A percentile compares a stretch with the other conserved stretches of the same genome.
Evolutionary conservation across 2,888 invertebrate genomes (phyloP).

Genomic region (Thecocarcelia acutangulata): DNA sequence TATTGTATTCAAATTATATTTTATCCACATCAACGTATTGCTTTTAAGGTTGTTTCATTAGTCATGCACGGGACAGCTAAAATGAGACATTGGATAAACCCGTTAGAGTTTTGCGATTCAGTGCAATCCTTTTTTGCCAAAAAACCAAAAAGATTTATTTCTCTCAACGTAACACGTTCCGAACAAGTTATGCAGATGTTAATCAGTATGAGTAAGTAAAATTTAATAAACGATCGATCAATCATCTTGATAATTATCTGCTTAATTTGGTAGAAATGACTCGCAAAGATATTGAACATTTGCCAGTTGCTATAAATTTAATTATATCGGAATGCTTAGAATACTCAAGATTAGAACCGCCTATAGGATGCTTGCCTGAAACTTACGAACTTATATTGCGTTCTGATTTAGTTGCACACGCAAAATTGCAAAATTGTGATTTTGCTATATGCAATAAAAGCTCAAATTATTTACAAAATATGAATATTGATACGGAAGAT

Average conservation of each 20-base stretch:
- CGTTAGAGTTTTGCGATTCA: slow-evolving; percentile 76
- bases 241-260: neutral
- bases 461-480: slow-evolving; percentile 77
- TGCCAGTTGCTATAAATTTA: slow-evolving; percentile 86
- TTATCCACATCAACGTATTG: slow-evolving; percentile 54
- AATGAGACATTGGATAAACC: slow-evolving; percentile 78
- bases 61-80: slow-evolving; percentile 77
- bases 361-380: slow-evolving; percentile 86
- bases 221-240: neutral
- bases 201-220: slow-evolving; percentile 77
- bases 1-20: neutral
- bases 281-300: slow-evolving; percentile 84
- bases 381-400: slow-evolving; percentile 87
- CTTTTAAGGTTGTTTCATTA: slow-evolving; percentile 75
- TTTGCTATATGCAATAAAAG: slow-evolving; percentile 39
- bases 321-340: slow-evolving; percentile 87
- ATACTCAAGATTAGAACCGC: slow-evolving; percentile 86
- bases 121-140: slow-evolving; percentile 75
- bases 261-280: slow-evolving; percentile 80
- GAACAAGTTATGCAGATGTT: slow-evolving; percentile 80
- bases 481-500: slow-evolving; percentile 80
- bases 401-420: slow-evolving; percentile 85
- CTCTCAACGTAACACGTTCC: slow-evolving; percentile 74
- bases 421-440: slow-evolving; percentile 75
- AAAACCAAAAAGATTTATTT: slow-evolving; percentile 76